Evolutionary conservation across 2,888 invertebrate genomes (phyloP).

Genomic region (Lacanobia wlatinum): DNA sequence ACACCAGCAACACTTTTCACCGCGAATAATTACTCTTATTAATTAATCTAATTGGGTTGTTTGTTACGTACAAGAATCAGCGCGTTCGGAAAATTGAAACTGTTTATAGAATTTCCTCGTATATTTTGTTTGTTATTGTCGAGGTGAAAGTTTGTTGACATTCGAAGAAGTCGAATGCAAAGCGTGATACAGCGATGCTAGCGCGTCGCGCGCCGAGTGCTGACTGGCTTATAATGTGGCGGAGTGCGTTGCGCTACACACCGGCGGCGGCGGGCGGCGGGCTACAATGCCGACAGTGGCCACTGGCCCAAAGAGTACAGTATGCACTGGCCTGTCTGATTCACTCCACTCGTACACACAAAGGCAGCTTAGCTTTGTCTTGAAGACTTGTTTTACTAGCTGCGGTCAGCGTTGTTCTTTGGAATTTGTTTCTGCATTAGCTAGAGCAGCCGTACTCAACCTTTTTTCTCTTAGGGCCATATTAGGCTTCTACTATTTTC

Average conservation of each 20-base stretch:
- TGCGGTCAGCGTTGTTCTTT: constrained; percentile 36
- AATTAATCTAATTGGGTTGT: constrained; percentile 10
- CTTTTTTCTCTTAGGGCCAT: no score
- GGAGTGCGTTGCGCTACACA: background rate
- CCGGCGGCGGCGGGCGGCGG: constrained; percentile 4
- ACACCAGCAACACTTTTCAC: constrained; percentile 48
- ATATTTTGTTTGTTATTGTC: constrained; percentile 55
- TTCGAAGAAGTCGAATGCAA: constrained; percentile 27
- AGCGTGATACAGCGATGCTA: constrained; percentile 32
- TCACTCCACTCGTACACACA: constrained; percentile 57
- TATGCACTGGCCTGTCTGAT: constrained; percentile 60
- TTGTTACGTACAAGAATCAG: constrained; percentile 13
- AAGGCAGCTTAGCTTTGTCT: constrained; percentile 59
- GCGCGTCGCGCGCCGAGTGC: constrained; percentile 45
- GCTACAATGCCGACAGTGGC: constrained; percentile 30
- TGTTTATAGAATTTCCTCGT: constrained; percentile 18
- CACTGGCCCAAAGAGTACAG: no score
- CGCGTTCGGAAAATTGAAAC: constrained; percentile 6
- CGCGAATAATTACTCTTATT: constrained; percentile 45
- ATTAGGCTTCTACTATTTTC: no score
- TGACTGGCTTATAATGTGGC: constrained; percentile 41
- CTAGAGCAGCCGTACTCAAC: no score
- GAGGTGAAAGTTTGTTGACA: constrained; percentile 67
- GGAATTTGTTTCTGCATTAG: constrained; percentile 53
- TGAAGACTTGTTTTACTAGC: constrained; percentile 32